Evolutionary conservation across 1,140 invertebrate genomes (phyloP), one percentile per base, ranked within the genome.

Genomic region (Drosophila sproati): DNA sequence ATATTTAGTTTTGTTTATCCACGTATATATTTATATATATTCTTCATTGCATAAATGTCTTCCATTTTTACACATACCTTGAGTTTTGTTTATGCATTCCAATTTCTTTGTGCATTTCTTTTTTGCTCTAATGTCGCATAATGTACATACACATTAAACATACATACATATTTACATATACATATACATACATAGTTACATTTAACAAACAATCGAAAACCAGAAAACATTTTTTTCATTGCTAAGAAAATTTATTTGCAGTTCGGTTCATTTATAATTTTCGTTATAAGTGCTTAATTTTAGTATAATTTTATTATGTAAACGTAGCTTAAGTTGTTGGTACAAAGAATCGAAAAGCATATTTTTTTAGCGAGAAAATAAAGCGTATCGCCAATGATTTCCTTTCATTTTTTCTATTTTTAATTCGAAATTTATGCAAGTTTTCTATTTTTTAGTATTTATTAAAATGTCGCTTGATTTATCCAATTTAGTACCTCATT

Each of bases 21-120:
- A 20, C 20, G 20, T 20, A 20, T 20, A 20, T 52, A 8, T 12
- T 56, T 69, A 47, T 54, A 68, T 43, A 41, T 59, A 69, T 78
- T 61, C 7, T 55, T 55, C 48, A 66, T 67, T 66, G 61, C 61
- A 67, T 75, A 78, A 82, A 78, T 80, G 85, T 89, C 85, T 89
- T 89, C 85, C 85, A 20, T 78, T 63, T 61, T 77, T n/a, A 43
- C 39, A 71, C 64, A 62, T 71, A 73, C 32, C 12, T 88, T 73
- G 70, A 69, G 70, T 85, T 88, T 89, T 81, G 77, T 85, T 88
- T 71, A 88, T 85, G 85, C 85, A 88, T 88, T 88, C 85, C 85
- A 88, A 81, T 78, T 70, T 66, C 41, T 73, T 77, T 83, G 73
- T 83, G 81, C 81, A 83, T 83, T 83, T 83, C 68, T 20, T 20